These are phyloP conservation scores for Oncorhynchus clarkii DNA, from an alignment of 2,113 vertebrate species.

Conservation along the genomic window DNA sequence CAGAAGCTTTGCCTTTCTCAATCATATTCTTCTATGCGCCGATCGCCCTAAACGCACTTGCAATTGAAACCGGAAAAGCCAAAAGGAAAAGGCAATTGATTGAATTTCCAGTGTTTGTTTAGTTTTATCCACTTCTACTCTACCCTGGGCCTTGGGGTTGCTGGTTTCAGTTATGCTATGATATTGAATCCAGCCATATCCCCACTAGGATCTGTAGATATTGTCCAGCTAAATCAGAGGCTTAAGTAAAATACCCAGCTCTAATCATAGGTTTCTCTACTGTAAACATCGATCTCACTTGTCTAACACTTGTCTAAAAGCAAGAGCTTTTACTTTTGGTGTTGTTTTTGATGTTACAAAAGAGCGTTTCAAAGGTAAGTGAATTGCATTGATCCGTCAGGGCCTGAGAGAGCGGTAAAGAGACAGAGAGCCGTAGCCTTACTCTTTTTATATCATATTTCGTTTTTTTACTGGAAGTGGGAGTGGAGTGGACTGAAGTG, in stretches of 20 bases:
- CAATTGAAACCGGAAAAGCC: not conserved
- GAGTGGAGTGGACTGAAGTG: not conserved
- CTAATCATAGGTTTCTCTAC: constrained; percentile 42
- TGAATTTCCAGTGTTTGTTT: not conserved
- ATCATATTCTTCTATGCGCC: no score
- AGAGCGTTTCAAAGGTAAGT: constrained; percentile 58
- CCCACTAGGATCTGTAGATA: constrained; percentile 25
- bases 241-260: constrained; percentile 50
- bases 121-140: no score
- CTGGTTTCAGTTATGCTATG: not conserved
- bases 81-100: not conserved
- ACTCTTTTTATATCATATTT: constrained; percentile 18
- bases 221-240: constrained; percentile 45
- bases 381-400: constrained; percentile 50
- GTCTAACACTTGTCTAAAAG: constrained; percentile 45
- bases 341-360: constrained; percentile 52
- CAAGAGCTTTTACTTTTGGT: constrained; percentile 37
- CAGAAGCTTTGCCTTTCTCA: no score
- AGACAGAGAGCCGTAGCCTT: not conserved
- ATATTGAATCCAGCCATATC: constrained; percentile 38
- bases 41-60: not conserved
- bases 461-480: constrained; percentile 19
- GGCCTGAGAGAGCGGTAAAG: constrained; percentile 1
- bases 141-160: no score
- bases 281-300: constrained; percentile 62